phyloP scores from a whole-genome alignment of 2,113 vertebrate genomes.

The Trematocara unimaculatum region DNA sequence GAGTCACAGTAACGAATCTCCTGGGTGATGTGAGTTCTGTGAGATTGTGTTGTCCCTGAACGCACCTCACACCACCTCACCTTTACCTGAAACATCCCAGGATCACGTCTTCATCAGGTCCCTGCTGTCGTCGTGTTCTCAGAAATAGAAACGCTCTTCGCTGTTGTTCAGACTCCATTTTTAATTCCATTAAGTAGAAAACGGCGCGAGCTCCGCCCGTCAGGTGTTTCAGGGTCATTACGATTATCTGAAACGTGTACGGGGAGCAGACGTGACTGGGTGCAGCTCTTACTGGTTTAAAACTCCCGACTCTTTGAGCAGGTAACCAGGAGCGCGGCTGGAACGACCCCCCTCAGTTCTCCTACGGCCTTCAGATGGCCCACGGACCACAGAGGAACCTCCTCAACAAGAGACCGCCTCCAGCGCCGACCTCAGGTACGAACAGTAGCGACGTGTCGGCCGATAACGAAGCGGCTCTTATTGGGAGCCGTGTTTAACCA shows the following conservation, averaged over 20 bases:
- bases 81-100: neutral
- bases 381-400: slow-evolving; percentile 62
- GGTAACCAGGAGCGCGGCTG: slow-evolving; percentile 91
- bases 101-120: neutral
- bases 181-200: neutral
- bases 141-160: neutral
- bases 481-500: neutral
- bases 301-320: slow-evolving; percentile 1
- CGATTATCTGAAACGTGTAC: neutral
- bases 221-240: neutral
- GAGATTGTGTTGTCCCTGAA: neutral
- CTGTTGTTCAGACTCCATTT: neutral
- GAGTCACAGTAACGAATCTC: neutral
- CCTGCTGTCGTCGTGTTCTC: rapidly evolving
- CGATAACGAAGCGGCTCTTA: neutral
- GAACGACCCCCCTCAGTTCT: slow-evolving; percentile 95
- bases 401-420: slow-evolving; percentile 75
- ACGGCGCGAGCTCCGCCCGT: rapidly evolving
- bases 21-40: neutral
- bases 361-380: slow-evolving; percentile 81
- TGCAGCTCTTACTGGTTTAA: neutral
- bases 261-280: rapidly evolving
- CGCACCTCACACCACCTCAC: neutral
- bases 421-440: slow-evolving; percentile 34
- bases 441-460: neutral